These are phyloP conservation scores for Liposcelis brunnea DNA, from an alignment of 2,888 invertebrate genomes.

Conservation along the genomic window DNA sequence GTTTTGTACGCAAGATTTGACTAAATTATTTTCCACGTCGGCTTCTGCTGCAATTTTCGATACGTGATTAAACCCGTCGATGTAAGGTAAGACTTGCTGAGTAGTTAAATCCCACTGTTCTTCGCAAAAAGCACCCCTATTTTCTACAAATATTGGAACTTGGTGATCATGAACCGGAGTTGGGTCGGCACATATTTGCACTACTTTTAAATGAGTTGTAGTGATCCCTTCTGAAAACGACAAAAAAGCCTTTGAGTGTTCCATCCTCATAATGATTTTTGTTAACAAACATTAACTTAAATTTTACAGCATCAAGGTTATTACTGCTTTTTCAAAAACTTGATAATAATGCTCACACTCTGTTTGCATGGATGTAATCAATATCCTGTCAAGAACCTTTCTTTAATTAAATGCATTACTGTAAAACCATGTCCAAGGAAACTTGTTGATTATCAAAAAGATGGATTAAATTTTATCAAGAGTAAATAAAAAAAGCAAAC, in stretches of 20 bases:
- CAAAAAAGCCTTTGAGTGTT: slow-evolving; percentile 24
- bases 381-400: no score
- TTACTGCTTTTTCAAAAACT: no score
- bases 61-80: slow-evolving; percentile 86
- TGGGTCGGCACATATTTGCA: slow-evolving; percentile 65
- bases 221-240: slow-evolving; percentile 56
- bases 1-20: slow-evolving; percentile 88
- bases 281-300: slow-evolving; percentile 12
- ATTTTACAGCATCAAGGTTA: slow-evolving; percentile 7
- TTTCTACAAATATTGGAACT: slow-evolving; percentile 68
- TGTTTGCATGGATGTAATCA: no score
- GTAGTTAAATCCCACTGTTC: slow-evolving; percentile 90
- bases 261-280: slow-evolving; percentile 2
- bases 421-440: no score
- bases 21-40: slow-evolving; percentile 83
- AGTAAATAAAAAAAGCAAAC: no score
- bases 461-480: no score
- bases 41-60: slow-evolving; percentile 76
- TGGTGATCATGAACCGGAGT: slow-evolving; percentile 68
- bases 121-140: slow-evolving; percentile 41
- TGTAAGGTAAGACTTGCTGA: slow-evolving; percentile 73
- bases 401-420: no score
- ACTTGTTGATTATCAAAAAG: no score
- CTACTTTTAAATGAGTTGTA: slow-evolving; percentile 77
- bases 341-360: no score